phyloP scores from a whole-genome alignment of 2,113 vertebrate species.

The Triplophysa dalaica region DNA sequence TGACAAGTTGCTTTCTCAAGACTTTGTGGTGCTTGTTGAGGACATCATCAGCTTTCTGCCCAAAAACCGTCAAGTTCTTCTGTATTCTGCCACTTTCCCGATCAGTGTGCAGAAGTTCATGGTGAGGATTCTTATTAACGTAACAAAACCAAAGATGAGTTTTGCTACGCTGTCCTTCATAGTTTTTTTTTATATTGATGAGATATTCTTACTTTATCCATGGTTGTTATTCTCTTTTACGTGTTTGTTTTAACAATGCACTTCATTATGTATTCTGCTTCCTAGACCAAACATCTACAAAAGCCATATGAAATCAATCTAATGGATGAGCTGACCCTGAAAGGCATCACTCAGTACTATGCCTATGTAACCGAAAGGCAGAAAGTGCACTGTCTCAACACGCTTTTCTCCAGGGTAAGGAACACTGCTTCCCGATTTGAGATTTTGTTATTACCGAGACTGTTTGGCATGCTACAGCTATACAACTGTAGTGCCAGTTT shows the following conservation, averaged over 20 bases:
- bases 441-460: not conserved
- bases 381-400: slow-evolving; percentile 82
- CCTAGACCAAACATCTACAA: slow-evolving; percentile 74
- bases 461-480: not conserved
- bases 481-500: not conserved
- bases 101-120: slow-evolving; percentile 81
- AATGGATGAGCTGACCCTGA: slow-evolving; percentile 82
- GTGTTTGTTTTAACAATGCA: not conserved
- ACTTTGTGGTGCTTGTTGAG: slow-evolving; percentile 78
- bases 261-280: not conserved
- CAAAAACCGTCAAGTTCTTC: slow-evolving; percentile 78
- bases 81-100: slow-evolving; percentile 81
- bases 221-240: not conserved
- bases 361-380: slow-evolving; percentile 79
- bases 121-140: slow-evolving; percentile 62
- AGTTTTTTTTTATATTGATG: not conserved
- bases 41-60: slow-evolving; percentile 80
- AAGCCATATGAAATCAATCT: slow-evolving; percentile 82
- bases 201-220: not conserved
- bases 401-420: slow-evolving; percentile 78
- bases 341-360: slow-evolving; percentile 81
- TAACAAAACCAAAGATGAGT: not conserved
- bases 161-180: not conserved
- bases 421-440: not conserved
- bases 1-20: slow-evolving; percentile 82